Percentiles rank a stretch among this genome's conserved stretches.
phyloP scores from a whole-genome alignment of 2,797 vertebrate species.

The Apogon talboti region DNA sequence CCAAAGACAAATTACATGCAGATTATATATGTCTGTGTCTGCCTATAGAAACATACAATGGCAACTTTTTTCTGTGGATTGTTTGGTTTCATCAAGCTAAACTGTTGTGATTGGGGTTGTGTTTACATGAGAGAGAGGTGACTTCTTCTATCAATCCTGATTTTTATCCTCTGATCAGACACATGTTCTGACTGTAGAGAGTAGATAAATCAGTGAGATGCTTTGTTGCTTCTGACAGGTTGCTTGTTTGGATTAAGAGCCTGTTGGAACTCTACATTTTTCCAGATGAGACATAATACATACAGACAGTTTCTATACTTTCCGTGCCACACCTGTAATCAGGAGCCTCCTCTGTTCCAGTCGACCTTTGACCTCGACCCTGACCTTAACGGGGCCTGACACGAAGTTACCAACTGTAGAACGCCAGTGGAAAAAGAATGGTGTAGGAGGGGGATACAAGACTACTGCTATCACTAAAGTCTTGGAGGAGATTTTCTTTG shows the following conservation, averaged over 20 bases:
- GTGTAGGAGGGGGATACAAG: conserved; percentile 24
- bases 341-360: conserved; percentile 25
- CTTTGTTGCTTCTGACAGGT: conserved; percentile 26
- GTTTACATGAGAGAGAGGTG: conserved; percentile 4
- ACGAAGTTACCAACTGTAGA: conserved; percentile 26
- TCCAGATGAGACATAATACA: conserved; percentile 5
- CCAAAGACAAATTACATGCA: too few relatives aligned
- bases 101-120: conserved; percentile 24
- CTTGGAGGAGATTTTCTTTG: conserved; percentile 28
- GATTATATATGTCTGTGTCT: too few relatives aligned
- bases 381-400: conserved; percentile 33
- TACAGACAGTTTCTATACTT: conserved; percentile 9
- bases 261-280: conserved; percentile 8
- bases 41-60: too few relatives aligned
- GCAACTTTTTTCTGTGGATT: too few relatives aligned
- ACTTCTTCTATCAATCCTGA: conserved; percentile 21
- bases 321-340: conserved; percentile 35
- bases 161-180: conserved; percentile 13
- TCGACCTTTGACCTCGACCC: conserved; percentile 9
- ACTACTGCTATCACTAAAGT: conserved; percentile 66
- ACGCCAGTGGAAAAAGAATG: conserved; percentile 17
- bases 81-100: neutral
- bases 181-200: neutral
- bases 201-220: conserved; percentile 14
- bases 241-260: conserved; percentile 14